Conservation (phyloP, 2,888 invertebrate species). For the Acanthosoma haemorrhoidale region DNA sequence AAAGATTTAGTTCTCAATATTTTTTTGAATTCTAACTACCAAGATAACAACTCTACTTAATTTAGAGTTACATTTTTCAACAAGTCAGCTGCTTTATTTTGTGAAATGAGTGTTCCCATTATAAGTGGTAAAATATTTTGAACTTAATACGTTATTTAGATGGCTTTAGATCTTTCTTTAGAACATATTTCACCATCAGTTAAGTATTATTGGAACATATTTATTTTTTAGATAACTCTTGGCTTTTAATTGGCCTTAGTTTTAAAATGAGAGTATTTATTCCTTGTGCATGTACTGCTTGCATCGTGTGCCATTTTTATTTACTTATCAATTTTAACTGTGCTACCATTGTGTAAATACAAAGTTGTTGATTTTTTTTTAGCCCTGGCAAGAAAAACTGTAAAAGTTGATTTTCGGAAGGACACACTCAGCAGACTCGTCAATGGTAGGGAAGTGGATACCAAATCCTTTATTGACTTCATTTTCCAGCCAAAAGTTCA, state of each 20-base stretch:
- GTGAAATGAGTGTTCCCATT: too few species aligned
- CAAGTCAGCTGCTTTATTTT: too few species aligned
- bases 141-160: too few species aligned
- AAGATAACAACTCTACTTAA: too few species aligned
- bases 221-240: not conserved
- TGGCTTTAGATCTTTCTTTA: not conserved
- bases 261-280: not conserved
- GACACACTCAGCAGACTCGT: constrained; percentile 50
- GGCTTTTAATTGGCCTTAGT: not conserved
- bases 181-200: too few species aligned
- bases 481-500: constrained; percentile 63
- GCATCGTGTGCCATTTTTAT: not conserved
- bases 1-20: too few species aligned
- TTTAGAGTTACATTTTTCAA: too few species aligned
- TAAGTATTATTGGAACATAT: constrained; percentile 1
- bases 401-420: constrained; percentile 48
- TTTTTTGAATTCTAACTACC: too few species aligned
- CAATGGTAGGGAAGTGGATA: constrained; percentile 58
- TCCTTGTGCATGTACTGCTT: not conserved
- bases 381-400: constrained; percentile 48
- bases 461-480: constrained; percentile 57
- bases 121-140: too few species aligned
- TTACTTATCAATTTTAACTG: not conserved
- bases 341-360: not conserved
- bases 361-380: constrained; percentile 40